Evolutionary conservation across 2,888 invertebrate genomes (phyloP), one percentile per base, ranked within the genome.

Genomic region (Meandrusa payeni): DNA sequence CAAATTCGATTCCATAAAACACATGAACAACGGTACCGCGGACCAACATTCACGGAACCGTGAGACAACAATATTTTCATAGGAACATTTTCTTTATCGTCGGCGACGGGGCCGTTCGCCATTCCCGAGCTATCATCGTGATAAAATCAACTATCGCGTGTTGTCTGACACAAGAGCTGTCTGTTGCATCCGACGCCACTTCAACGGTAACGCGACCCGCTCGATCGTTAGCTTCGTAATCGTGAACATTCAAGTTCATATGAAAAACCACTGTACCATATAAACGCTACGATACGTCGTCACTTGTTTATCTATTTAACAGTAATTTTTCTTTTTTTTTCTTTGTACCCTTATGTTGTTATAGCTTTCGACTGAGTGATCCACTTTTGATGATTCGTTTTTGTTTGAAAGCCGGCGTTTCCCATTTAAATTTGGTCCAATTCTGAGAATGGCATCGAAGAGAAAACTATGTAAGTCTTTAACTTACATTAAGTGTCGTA

Each of bases 141-240:
- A 78, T 76, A 76, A 67, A 54, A 67, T 69, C 68, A 59, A 37
- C 46, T 43, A 55, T 70, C 62, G 74, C 71, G 71, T 71, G 71
- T 48, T 40, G 52, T 27, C 57, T 64, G 72, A 75, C 71, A 72
- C 64, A 59, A 57, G 59, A 68, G 65, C 64, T 64, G 68, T 60
- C 69, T 50, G 46, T 42, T 51, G 53, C 51, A 49, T 53, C 51
- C 51, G 48, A 52, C 51, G 50, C 46, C 47, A 33, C 48, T 48
- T 53, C 44, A 47, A 45, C 38, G 31, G 24, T 41, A 46, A 29
- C 36, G 37, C 24, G 37, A 44, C 23, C 6, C 20, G 9, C 22
- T 15, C 19, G 32, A 5, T 5, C 20, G 26, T 11, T 7, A 26
- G 10, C 26, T 15, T 28, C 3, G 27, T 32, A 12, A 31, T 7